Conservation (phyloP, 2,113 vertebrate genomes). For the Apistogramma diplotaenia region DNA sequence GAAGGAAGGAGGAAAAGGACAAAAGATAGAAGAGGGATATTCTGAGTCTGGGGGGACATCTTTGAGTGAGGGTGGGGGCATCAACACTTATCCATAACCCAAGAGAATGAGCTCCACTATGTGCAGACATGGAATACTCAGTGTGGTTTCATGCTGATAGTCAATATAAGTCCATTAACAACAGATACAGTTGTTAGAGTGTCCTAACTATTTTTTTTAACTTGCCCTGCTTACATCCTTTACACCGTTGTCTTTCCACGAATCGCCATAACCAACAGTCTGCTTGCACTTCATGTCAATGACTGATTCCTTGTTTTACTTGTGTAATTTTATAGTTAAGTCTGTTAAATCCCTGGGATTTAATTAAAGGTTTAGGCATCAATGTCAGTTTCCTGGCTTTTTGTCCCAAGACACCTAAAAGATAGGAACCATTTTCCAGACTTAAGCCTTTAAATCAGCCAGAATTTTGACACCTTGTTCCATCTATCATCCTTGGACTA, state of each 20-base stretch:
- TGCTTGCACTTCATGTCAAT: background rate
- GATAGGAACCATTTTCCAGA: background rate
- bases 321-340: background rate
- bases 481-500: background rate
- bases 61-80: constrained; percentile 17
- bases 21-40: constrained; percentile 55
- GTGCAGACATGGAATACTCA: constrained; percentile 79
- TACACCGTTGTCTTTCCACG: background rate
- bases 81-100: constrained; percentile 80
- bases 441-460: background rate
- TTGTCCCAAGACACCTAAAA: background rate
- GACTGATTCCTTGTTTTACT: background rate
- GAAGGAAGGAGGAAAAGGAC: constrained; percentile 51
- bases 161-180: constrained; percentile 92
- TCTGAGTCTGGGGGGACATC: constrained; percentile 55
- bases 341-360: background rate
- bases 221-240: constrained; percentile 26
- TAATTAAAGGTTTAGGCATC: background rate
- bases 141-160: constrained; percentile 82
- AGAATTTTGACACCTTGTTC: background rate
- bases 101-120: constrained; percentile 68
- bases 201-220: constrained; percentile 43
- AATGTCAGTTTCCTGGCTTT: background rate
- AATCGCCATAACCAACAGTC: background rate
- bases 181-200: constrained; percentile 72